Percentiles rank a stretch among this genome's conserved stretches.
Evolutionary conservation across 2,797 vertebrate species (phyloP).

Genomic region (Spinus pinus): DNA sequence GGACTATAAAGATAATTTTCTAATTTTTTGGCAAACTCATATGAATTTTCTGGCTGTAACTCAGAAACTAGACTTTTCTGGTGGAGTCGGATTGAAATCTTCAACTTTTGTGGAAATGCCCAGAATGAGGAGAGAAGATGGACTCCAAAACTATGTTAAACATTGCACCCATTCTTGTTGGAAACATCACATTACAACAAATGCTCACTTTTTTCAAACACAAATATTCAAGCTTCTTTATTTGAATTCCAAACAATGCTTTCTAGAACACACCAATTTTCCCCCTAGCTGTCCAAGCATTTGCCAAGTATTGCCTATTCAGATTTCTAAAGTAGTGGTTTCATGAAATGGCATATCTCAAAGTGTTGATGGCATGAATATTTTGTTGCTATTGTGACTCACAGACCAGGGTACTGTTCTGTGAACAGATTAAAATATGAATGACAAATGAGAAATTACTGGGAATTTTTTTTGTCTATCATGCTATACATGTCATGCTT

Average conservation of each 20-base stretch:
- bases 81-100: slow-evolving; percentile 7
- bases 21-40: slow-evolving; percentile 17
- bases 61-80: slow-evolving; percentile 31
- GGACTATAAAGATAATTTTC: slow-evolving; percentile 17
- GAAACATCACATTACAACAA: background rate
- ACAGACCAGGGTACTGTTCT: background rate
- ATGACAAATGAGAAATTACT: background rate
- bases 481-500: background rate
- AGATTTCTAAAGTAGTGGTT: background rate
- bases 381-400: background rate
- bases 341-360: background rate
- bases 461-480: background rate
- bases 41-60: slow-evolving; percentile 14
- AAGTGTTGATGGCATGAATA: background rate
- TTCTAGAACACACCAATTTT: background rate
- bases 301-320: background rate
- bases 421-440: background rate
- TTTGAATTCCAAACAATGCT: background rate
- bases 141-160: background rate
- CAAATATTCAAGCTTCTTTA: background rate
- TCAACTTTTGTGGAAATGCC: slow-evolving; percentile 20
- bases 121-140: background rate
- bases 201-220: background rate
- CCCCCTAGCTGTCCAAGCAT: background rate
- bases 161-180: background rate